phyloP scores from a whole-genome alignment of 2,888 invertebrate genomes.

The Osedax frankpressi region DNA sequence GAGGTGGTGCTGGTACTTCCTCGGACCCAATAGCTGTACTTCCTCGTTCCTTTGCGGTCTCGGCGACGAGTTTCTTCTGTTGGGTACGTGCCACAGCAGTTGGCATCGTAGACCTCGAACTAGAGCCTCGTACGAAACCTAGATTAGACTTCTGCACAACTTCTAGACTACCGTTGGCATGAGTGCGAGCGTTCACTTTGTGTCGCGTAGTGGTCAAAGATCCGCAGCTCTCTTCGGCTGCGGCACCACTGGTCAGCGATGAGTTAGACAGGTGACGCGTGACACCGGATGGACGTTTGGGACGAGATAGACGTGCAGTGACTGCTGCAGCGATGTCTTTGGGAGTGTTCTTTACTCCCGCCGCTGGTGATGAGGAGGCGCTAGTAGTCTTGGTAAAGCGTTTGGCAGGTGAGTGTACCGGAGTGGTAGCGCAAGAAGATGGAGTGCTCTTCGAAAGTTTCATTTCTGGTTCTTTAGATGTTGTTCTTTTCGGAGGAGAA shows the following conservation, averaged over 20 bases:
- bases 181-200: neutral
- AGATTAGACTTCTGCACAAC: neutral
- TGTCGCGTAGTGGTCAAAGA: constrained; percentile 6
- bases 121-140: constrained; percentile 26
- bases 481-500: neutral
- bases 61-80: constrained; percentile 23
- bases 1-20: constrained; percentile 25
- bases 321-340: constrained; percentile 11
- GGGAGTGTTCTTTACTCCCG: neutral
- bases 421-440: neutral
- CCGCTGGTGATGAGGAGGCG: neutral
- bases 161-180: neutral
- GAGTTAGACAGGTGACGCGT: constrained; percentile 22
- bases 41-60: neutral
- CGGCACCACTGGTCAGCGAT: constrained; percentile 21
- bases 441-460: neutral
- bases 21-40: too few relatives aligned
- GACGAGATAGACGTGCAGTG: constrained; percentile 20
- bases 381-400: neutral
- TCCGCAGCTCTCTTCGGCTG: constrained; percentile 10
- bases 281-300: constrained; percentile 17
- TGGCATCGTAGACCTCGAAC: constrained; percentile 26
- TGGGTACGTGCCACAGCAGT: constrained; percentile 25
- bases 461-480: neutral
- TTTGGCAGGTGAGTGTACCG: neutral